A percentile compares a stretch with the other conserved stretches of the same genome.
phyloP scores from a whole-genome alignment of 1,140 invertebrate species.

The Diploscapter pachys region DNA sequence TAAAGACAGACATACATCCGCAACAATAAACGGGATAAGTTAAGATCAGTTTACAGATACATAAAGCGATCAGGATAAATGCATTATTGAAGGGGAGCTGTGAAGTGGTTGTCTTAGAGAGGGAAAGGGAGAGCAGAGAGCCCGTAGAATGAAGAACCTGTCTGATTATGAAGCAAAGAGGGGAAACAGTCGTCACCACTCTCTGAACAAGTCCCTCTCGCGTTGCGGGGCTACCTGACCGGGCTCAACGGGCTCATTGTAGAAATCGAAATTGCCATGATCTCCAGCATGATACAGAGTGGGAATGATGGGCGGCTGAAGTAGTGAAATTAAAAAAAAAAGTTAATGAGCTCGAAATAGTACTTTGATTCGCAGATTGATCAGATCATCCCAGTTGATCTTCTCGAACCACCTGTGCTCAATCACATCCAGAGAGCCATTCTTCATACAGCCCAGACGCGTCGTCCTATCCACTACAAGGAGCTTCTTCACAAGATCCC shows the following conservation, averaged over 20 bases:
- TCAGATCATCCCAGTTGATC: conserved; percentile 83
- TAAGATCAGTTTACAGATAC: too few relatives aligned
- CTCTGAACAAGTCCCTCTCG: conserved; percentile 79
- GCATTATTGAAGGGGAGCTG: too few relatives aligned
- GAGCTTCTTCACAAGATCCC: conserved; percentile 87
- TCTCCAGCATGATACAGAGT: conserved; percentile 84
- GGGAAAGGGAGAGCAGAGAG: too few relatives aligned
- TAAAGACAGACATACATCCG: too few relatives aligned
- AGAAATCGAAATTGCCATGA: conserved; percentile 90
- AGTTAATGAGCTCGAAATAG: too few relatives aligned
- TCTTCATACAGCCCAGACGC: conserved; percentile 90
- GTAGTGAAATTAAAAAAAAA: too few relatives aligned
- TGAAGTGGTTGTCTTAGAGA: too few relatives aligned
- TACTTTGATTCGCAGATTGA: conserved; percentile 66
- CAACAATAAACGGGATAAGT: too few relatives aligned
- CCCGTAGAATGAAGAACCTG: too few relatives aligned
- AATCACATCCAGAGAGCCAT: conserved; percentile 86
- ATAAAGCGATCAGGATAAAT: too few relatives aligned
- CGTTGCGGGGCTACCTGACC: conserved; percentile 72
- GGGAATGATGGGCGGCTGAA: conserved; percentile 83
- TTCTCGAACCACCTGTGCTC: conserved; percentile 90
- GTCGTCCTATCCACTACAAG: conserved; percentile 85
- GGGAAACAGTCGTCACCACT: conserved; percentile 63
- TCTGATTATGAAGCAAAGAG: too few relatives aligned
- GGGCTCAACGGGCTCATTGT: conserved; percentile 78